These are phyloP conservation scores for Campoletis sonorensis DNA, from an alignment of 1,140 invertebrate species.

Conservation along the genomic window DNA sequence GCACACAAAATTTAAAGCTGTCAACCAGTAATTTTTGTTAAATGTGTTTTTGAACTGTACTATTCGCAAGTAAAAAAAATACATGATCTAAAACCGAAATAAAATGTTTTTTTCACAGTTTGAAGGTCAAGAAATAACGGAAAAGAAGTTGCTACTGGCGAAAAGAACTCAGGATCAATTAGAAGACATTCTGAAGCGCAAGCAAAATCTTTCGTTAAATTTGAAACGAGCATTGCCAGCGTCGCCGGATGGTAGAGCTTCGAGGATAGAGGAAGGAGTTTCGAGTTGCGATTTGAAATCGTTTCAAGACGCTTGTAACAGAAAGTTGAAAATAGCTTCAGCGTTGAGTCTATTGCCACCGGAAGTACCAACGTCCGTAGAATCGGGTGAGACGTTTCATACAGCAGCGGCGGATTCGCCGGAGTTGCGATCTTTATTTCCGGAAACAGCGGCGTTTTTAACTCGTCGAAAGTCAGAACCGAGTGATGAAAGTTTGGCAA, in stretches of 20 bases:
- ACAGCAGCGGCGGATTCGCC: slow-evolving; percentile 79
- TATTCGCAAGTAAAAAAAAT: not conserved
- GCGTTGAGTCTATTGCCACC: slow-evolving; percentile 66
- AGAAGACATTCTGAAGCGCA: slow-evolving; percentile 71
- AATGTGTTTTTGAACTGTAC: slow-evolving; percentile 8
- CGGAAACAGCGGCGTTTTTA: slow-evolving; percentile 41
- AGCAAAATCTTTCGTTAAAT: slow-evolving; percentile 72
- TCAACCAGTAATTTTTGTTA: not conserved
- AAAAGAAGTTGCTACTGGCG: slow-evolving; percentile 73
- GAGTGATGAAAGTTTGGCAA: slow-evolving; percentile 23
- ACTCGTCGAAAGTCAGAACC: slow-evolving; percentile 17
- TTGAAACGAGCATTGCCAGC: slow-evolving; percentile 70
- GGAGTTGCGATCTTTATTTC: slow-evolving; percentile 60
- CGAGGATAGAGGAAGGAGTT: slow-evolving; percentile 63
- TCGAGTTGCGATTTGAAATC: slow-evolving; percentile 63
- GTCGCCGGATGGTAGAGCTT: slow-evolving; percentile 59
- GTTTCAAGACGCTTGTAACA: slow-evolving; percentile 64
- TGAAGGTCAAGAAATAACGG: slow-evolving; percentile 66
- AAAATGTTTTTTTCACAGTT: slow-evolving; percentile 54
- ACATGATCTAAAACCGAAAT: not conserved
- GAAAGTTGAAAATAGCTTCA: slow-evolving; percentile 70
- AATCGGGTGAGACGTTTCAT: slow-evolving; percentile 84
- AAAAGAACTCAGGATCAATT: slow-evolving; percentile 76
- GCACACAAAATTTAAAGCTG: too few species aligned
- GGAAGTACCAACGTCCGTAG: slow-evolving; percentile 72